Conservation (phyloP, 30 jellyfish, hydroid and myxozoan genomes). For the Euphysa ruthae region DNA sequence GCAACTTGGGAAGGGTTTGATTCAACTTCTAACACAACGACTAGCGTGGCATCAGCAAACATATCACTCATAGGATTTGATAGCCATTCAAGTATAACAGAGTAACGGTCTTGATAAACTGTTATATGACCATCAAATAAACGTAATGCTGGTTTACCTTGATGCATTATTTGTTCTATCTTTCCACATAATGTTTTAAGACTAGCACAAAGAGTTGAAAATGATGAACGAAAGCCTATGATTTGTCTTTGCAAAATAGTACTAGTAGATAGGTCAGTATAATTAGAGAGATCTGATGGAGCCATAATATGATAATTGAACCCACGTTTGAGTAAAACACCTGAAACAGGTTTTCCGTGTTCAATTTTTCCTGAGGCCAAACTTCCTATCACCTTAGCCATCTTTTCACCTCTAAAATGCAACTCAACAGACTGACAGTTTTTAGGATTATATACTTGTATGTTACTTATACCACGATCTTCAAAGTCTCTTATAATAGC, state of each 20-base stretch:
- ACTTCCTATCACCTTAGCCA: conserved; percentile 99
- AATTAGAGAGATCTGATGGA: conserved; percentile 81
- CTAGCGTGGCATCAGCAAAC: conserved; percentile 86
- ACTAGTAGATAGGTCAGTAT: conserved; percentile 81
- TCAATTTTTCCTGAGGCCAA: conserved; percentile 86
- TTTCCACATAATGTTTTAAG: conserved; percentile 71
- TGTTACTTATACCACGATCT: conserved; percentile 85
- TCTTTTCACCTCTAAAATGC: conserved; percentile 94
- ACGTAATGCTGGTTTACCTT: conserved; percentile 66
- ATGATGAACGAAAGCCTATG: conserved; percentile 68
- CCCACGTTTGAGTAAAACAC: conserved; percentile 85
- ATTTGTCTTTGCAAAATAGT: conserved; percentile 78
- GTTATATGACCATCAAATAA: conserved; percentile 52
- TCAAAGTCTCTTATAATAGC: conserved; percentile 90
- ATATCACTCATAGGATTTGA: conserved; percentile 81
- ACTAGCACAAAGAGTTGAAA: conserved; percentile 39
- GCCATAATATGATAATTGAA: conserved; percentile 95
- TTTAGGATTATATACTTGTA: conserved; percentile 93
- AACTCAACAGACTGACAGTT: conserved; percentile 93
- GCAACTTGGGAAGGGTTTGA: conserved; percentile 65
- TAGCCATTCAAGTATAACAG: conserved; percentile 79
- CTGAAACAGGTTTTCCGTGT: conserved; percentile 90
- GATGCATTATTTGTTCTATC: conserved; percentile 59
- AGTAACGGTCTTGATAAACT: conserved; percentile 63
- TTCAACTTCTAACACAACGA: conserved; percentile 76